These are phyloP conservation scores for Notodonta ziczac DNA, from an alignment of 2,888 invertebrate species.

Conservation along the genomic window DNA sequence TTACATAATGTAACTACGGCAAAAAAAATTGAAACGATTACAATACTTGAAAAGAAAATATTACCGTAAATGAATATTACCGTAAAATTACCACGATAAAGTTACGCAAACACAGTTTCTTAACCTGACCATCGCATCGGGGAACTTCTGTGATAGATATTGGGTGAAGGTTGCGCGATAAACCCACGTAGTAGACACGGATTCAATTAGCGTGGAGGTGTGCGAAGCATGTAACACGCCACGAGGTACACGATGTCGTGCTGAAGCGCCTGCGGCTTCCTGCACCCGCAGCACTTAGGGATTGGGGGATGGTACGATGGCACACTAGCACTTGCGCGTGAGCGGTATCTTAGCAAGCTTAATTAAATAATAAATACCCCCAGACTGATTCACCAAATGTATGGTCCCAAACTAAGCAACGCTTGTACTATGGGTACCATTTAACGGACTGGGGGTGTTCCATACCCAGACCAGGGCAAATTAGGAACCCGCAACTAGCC, in stretches of 20 bases:
- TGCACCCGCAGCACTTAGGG: conserved; percentile 70
- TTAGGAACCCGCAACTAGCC: too few relatives aligned
- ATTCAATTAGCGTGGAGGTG: conserved; percentile 73
- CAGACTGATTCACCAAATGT: too few relatives aligned
- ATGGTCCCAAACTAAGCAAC: too few relatives aligned
- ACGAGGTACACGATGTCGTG: conserved; percentile 54
- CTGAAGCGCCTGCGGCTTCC: conserved; percentile 68
- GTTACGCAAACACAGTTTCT: background rate
- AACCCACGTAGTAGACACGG: conserved; percentile 58
- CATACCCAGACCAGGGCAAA: too few relatives aligned
- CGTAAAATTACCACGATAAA: too few relatives aligned
- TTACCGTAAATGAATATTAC: too few relatives aligned
- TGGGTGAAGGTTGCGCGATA: conserved; percentile 46
- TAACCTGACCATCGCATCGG: background rate
- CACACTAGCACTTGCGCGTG: conserved; percentile 22
- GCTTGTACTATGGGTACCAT: too few relatives aligned
- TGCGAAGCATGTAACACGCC: conserved; percentile 66
- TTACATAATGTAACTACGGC: too few relatives aligned
- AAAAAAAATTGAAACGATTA: too few relatives aligned
- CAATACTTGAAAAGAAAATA: too few relatives aligned
- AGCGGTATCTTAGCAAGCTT: conserved; percentile 21
- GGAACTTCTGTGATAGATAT: conserved; percentile 17
- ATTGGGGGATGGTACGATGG: conserved; percentile 29
- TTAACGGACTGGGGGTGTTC: too few relatives aligned
- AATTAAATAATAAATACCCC: background rate